Base-by-base conservation (phyloP, 1,140 invertebrate species). In the Heterodera carotae region DNA sequence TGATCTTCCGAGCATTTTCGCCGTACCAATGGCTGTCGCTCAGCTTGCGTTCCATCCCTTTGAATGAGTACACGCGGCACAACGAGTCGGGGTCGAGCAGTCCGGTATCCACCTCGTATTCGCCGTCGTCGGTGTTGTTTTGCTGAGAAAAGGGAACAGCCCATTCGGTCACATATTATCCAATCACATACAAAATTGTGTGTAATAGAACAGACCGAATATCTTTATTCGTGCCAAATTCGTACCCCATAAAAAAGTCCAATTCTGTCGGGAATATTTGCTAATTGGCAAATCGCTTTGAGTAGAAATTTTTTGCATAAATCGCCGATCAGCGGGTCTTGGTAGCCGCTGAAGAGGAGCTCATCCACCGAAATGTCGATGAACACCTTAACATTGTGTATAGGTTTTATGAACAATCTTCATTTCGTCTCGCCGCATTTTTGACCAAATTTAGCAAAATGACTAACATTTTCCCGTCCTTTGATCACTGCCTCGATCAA, bases 161-260 rank as follows among this genome's bases (percentile, higher is more conserved):
- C 2, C 39, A 34, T 12, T 18, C 48, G 27, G 22, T 22, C n/a
- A 70, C 64, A 56, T 34, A 27, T 15, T 22, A 64, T 73, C 39
- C 34, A 67, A 67, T 22, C 15, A 67, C 36, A 67, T 22, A 81
- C 48, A 33, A 31, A 62, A 39, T 10, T 39, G 10, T 39, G 4
- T 39, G 36, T 39, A n/a, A n/a, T n/a, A n/a, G n/a, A n/a, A n/a
- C n/a, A n/a, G n/a, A n/a, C n/a, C n/a, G n/a, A n/a, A n/a, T n/a
- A n/a, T n/a, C n/a, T n/a, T n/a, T n/a, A n/a, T n/a, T n/a, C n/a
- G n/a, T n/a, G n/a, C n/a, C n/a, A 39, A 39, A 39, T 53, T 71
- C 59, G 53, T 59, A 85, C 84, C 39, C 80, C 76, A 76, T 87
- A 87, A 64, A 88, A 88, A 59, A 87, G 77, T 48, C 85, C 85